phyloP scores from a whole-genome alignment of 2,888 invertebrate species.

The Eupelmus urozonus region DNA sequence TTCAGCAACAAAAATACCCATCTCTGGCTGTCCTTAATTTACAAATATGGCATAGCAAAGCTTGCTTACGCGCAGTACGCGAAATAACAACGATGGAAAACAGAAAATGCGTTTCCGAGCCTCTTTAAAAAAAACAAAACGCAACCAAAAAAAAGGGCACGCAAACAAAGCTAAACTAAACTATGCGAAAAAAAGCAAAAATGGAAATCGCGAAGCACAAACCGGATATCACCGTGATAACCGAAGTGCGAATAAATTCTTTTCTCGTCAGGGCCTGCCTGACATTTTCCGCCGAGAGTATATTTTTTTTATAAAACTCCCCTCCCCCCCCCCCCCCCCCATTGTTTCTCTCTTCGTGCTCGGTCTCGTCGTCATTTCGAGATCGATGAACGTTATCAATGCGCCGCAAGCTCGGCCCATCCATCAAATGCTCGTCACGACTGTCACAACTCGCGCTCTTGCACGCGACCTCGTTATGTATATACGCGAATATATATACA shows the following conservation, averaged over 20 bases:
- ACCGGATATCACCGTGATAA: slow-evolving; percentile 22
- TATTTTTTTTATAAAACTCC: too few species aligned
- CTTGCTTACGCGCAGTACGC: not conserved
- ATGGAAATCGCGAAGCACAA: slow-evolving; percentile 35
- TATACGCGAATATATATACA: not conserved
- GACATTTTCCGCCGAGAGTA: slow-evolving; percentile 47
- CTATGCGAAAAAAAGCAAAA: not conserved
- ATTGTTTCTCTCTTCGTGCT: slow-evolving; percentile 30
- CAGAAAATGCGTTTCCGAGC: not conserved
- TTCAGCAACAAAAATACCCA: not conserved
- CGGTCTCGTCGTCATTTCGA: slow-evolving; percentile 35
- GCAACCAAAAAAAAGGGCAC: not conserved
- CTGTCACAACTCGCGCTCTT: slow-evolving; percentile 46
- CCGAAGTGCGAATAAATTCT: slow-evolving; percentile 51
- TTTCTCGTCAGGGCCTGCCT: slow-evolving; percentile 34
- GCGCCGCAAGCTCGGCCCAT: slow-evolving; percentile 48
- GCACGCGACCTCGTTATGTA: slow-evolving; percentile 42
- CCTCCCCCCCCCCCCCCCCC: too few species aligned
- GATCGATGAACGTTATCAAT: slow-evolving; percentile 56
- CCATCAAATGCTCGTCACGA: slow-evolving; percentile 58
- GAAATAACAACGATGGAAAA: not conserved
- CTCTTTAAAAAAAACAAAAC: not conserved
- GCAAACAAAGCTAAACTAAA: slow-evolving; percentile 5
- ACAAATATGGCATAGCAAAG: not conserved
- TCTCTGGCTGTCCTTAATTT: slow-evolving; percentile 2